Conservation (phyloP, 2,113 vertebrate genomes). For the Fulmarus glacialis region DNA sequence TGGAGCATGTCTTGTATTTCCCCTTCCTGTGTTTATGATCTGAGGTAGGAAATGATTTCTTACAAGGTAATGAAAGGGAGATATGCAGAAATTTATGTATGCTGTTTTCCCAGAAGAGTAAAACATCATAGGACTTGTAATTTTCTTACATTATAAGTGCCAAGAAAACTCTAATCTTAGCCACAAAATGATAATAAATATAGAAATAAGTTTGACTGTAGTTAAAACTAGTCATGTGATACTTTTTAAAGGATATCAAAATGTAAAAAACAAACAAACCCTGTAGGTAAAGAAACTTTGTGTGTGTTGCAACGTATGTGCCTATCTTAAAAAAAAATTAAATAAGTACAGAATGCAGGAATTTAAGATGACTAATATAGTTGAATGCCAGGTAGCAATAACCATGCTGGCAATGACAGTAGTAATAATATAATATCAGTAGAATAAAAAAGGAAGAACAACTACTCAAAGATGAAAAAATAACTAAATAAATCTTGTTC, state of each 20-base stretch:
- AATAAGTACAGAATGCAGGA: not conserved
- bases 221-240: not conserved
- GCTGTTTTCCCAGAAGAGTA: not conserved
- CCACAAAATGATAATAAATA: not conserved
- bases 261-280: not conserved
- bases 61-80: not conserved
- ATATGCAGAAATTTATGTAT: not conserved
- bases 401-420: not conserved
- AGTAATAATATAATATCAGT: not conserved
- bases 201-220: not conserved
- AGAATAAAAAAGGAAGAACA: not conserved
- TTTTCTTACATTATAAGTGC: not conserved
- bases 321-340: not conserved
- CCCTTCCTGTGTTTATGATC: not conserved
- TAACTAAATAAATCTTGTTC: not conserved
- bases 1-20: not conserved
- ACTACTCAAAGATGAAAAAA: not conserved
- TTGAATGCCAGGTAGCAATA: not conserved
- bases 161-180: not conserved
- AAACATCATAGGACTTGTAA: not conserved
- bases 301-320: not conserved
- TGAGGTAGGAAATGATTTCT: not conserved
- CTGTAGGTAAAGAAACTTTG: not conserved
- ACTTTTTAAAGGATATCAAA: not conserved
- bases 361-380: not conserved